Base-by-base conservation (phyloP, 2,888 invertebrate genomes). In the Hirtodrosophila duncani region DNA sequence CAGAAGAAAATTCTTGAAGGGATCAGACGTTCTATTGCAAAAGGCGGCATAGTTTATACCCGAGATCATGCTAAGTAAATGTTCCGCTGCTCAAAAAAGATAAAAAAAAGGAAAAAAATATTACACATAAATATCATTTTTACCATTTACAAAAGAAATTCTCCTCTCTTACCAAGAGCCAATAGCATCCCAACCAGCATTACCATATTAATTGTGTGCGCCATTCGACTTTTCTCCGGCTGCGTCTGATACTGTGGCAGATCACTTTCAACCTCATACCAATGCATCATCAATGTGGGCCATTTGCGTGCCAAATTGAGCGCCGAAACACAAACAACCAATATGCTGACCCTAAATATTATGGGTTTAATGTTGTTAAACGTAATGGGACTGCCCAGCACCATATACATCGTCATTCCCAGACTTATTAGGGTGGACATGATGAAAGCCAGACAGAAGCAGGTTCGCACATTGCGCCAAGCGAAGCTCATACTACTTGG, bases 301-400 rank as follows among this genome's bases (percentile, higher is more conserved):
- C 90, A 90, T 41, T 88, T 83, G 17, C 83, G 85, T 0, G 89
- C 89, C 57, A 90, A 75, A 49, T 82, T 84, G 3, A 89, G 75
- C 34, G 90, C 88, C 27, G 66, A 74, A 0, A 75, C 20, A 4
- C 74, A 62, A 1, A 79, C 81, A 3, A 79, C 29, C 4, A 83
- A 48, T 7, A 82, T 83, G 17, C 78, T 83, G 30, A 61, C 16
- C 5, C 83, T 81, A 51, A 87, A 87, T 42, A 87, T 84, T 7
- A 86, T 37, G 0, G 86, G 84, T 24, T 83, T 85, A 10, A 86
- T 63, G 24, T 69, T 83, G 41, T 85, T 82, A 31, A 87, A 84
- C 8, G 78, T 75, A 13, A 85, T 83, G 1, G 61, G 34, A 0
- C 71, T 53, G 30, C 59, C 34, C 2, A 86, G 26, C 4, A 84